Evolutionary conservation across 1,140 invertebrate genomes (phyloP).

Genomic region (Cecropterus lyciades): DNA sequence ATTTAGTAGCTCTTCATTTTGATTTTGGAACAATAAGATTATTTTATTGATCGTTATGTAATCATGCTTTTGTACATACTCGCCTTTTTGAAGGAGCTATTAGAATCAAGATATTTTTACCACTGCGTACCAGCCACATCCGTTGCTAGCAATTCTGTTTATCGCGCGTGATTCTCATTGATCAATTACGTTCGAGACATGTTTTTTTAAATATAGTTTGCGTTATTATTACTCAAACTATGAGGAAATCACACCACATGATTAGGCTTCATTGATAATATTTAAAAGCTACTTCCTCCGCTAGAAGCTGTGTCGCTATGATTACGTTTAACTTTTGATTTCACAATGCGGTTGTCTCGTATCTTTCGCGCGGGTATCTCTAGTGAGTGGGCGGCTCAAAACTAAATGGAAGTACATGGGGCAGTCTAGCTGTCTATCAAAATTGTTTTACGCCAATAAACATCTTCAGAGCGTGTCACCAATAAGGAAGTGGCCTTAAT

Average conservation of each 20-base stretch:
- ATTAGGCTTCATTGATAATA: slow-evolving; percentile 14
- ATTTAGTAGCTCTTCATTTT: background rate
- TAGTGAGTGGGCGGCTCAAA: slow-evolving; percentile 17
- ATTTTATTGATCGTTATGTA: background rate
- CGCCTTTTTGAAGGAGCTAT: too few relatives aligned
- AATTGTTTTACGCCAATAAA: slow-evolving; percentile 29
- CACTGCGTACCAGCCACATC: too few relatives aligned
- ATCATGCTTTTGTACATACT: slow-evolving; percentile 11
- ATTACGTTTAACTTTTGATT: slow-evolving; percentile 16
- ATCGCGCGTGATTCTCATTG: too few relatives aligned
- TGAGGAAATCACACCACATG: too few relatives aligned
- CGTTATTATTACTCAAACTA: background rate
- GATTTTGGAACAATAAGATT: too few relatives aligned
- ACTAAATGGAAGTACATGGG: slow-evolving; percentile 14
- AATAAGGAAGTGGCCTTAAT: slow-evolving; percentile 31
- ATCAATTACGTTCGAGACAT: too few relatives aligned
- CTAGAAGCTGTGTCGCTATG: slow-evolving; percentile 16
- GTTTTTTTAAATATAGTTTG: background rate
- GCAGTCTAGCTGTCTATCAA: slow-evolving; percentile 26
- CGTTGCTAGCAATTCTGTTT: too few relatives aligned
- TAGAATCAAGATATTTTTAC: too few relatives aligned
- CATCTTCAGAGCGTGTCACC: slow-evolving; percentile 18
- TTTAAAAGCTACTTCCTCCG: slow-evolving; percentile 16
- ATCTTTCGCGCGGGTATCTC: slow-evolving; percentile 17
- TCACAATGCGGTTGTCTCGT: background rate